A percentile compares a stretch with the other conserved stretches of the same genome.
Evolutionary conservation across 2,797 vertebrate genomes (phyloP).

Genomic region (Aldrovandia affinis): DNA sequence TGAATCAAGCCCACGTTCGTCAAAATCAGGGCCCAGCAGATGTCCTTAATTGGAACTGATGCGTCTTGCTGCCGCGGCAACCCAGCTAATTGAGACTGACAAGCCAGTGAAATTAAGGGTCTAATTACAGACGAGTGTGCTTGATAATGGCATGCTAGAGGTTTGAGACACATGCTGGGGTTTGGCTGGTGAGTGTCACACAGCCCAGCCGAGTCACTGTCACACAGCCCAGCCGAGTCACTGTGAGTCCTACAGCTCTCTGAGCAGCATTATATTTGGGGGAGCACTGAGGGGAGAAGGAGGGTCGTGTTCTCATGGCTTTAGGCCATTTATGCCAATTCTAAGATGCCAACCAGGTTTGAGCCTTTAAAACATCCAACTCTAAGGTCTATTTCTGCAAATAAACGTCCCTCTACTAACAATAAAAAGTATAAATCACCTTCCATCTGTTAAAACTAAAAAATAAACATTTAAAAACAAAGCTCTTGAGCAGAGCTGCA

Average conservation of each 20-base stretch:
- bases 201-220: background rate
- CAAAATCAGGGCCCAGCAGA: conserved; percentile 14
- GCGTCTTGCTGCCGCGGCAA: conserved; percentile 1
- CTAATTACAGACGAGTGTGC: conserved; percentile 5
- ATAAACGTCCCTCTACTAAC: background rate
- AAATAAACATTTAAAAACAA: background rate
- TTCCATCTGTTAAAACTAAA: background rate
- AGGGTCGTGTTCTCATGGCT: background rate
- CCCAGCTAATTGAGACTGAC: conserved; percentile 25
- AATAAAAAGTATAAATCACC: background rate
- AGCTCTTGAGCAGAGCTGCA: background rate
- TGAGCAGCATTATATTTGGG: background rate
- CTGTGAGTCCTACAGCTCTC: background rate
- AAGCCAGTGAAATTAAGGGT: conserved; percentile 12
- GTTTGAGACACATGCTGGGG: background rate
- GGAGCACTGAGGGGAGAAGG: background rate
- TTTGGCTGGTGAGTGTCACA: background rate
- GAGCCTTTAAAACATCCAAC: background rate
- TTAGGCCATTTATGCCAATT: background rate
- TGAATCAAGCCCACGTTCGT: conserved; percentile 1
- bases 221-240: background rate
- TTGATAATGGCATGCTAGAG: conserved; percentile 14
- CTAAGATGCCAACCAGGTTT: background rate
- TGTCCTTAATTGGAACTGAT: conserved; percentile 25
- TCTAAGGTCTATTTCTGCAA: background rate